A percentile compares a stretch with the other conserved stretches of the same genome.
Evolutionary conservation across 2,888 invertebrate species (phyloP).

Genomic region (Latrodectus elegans): DNA sequence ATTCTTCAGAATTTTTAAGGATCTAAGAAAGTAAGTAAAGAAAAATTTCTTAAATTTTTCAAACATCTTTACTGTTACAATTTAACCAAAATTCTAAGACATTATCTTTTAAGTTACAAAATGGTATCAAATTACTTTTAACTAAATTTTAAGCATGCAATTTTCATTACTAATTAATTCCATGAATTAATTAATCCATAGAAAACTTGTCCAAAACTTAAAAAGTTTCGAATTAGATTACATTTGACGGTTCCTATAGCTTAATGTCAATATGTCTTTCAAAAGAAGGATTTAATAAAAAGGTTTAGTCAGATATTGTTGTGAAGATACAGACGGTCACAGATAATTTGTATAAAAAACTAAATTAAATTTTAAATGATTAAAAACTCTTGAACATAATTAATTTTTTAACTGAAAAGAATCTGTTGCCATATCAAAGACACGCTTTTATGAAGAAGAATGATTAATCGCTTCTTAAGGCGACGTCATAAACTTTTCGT

Average conservation of each 20-base stretch:
- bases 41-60: no score
- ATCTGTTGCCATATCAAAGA: constrained; percentile 35
- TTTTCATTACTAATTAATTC: no score
- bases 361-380: constrained; percentile 5
- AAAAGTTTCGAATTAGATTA: constrained; percentile 28
- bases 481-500: constrained; percentile 30
- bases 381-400: constrained; percentile 31
- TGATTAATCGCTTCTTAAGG: constrained; percentile 50
- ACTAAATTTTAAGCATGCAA: no score
- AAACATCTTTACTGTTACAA: no score
- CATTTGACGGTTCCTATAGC: constrained; percentile 17
- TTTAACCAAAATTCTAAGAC: no score
- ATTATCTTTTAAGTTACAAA: no score
- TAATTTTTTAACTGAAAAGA: constrained; percentile 40
- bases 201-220: no score
- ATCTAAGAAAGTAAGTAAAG: no score
- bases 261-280: constrained; percentile 25
- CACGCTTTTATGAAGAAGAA: constrained; percentile 32
- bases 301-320: neutral
- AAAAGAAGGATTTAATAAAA: neutral
- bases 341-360: neutral
- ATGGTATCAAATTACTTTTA: no score
- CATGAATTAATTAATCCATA: no score
- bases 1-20: no score
- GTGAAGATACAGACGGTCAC: neutral